A percentile compares a stretch with the other conserved stretches of the same genome.
Evolutionary conservation across 2,888 invertebrate species (phyloP).

Genomic region (Octodonta nipae): DNA sequence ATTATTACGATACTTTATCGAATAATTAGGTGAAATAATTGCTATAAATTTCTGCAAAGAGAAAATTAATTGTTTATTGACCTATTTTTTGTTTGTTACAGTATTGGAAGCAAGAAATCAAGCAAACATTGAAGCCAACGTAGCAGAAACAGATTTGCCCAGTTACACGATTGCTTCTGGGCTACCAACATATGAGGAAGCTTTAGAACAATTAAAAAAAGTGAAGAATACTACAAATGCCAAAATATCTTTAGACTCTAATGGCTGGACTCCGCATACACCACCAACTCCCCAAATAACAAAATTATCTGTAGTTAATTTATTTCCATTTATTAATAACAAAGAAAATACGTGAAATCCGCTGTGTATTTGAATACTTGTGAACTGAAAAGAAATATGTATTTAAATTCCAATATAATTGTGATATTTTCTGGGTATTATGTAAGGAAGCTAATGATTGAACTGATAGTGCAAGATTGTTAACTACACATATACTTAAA

Average conservation of each 20-base stretch:
- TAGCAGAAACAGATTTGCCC: constrained; percentile 40
- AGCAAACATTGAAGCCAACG: constrained; percentile 28
- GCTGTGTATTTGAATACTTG: too few relatives aligned
- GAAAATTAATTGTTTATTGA: background rate
- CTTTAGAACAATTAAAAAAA: constrained; percentile 44
- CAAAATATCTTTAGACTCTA: constrained; percentile 14
- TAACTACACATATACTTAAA: too few relatives aligned
- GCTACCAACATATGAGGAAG: constrained; percentile 49
- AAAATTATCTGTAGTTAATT: background rate
- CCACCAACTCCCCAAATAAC: constrained; percentile 20
- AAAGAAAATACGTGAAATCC: too few relatives aligned
- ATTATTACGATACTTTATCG: too few relatives aligned
- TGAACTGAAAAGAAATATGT: too few relatives aligned
- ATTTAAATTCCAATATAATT: too few relatives aligned
- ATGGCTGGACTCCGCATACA: constrained; percentile 24
- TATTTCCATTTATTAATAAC: too few relatives aligned
- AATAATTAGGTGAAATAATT: too few relatives aligned
- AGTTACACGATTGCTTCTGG: constrained; percentile 53
- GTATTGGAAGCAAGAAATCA: constrained; percentile 32
- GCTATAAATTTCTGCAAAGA: too few relatives aligned
- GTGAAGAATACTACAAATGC: constrained; percentile 20
- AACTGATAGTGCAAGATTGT: too few relatives aligned
- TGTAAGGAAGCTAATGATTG: too few relatives aligned
- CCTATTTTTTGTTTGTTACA: constrained; percentile 26
- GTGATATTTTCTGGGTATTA: too few relatives aligned